Evolutionary conservation across 2,113 vertebrate genomes (phyloP).

Genomic region (Oncorhynchus gorbuscha): DNA sequence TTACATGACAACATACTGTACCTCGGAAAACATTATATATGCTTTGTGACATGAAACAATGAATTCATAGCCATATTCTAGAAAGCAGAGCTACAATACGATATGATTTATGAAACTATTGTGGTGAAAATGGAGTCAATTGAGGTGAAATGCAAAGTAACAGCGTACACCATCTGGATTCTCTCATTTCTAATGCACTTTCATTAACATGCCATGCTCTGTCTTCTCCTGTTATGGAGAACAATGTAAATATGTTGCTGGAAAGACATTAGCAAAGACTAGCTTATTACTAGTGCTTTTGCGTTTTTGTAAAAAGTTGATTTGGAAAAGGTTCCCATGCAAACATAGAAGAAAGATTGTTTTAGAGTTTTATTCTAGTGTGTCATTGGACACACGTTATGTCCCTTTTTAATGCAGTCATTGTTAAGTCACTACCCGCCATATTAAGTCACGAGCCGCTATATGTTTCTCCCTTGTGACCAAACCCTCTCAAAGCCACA

Average conservation of each 20-base stretch:
- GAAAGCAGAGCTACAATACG: slow-evolving; percentile 17
- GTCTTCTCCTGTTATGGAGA: background rate
- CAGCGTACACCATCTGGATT: background rate
- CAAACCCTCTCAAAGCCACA: background rate
- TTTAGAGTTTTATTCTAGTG: too few species aligned
- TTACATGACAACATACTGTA: background rate
- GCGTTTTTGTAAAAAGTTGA: too few species aligned
- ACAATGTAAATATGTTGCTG: too few species aligned
- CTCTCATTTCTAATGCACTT: background rate
- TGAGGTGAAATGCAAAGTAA: slow-evolving; percentile 1
- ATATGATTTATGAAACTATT: slow-evolving; percentile 13
- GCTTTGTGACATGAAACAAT: background rate
- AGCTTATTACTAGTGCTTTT: too few species aligned
- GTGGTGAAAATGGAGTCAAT: slow-evolving; percentile 22
- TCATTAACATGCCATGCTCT: background rate
- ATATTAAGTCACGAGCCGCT: too few species aligned
- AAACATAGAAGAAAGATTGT: too few species aligned
- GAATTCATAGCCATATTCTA: slow-evolving; percentile 26
- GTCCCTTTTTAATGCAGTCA: too few species aligned
- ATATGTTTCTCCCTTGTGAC: background rate
- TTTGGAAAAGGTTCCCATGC: too few species aligned
- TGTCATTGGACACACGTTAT: too few species aligned
- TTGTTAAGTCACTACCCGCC: too few species aligned
- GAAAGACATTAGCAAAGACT: too few species aligned
- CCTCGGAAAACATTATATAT: background rate